Base-by-base conservation (phyloP, 2,113 vertebrate genomes). In the Hydrochoerus hydrochaeris region DNA sequence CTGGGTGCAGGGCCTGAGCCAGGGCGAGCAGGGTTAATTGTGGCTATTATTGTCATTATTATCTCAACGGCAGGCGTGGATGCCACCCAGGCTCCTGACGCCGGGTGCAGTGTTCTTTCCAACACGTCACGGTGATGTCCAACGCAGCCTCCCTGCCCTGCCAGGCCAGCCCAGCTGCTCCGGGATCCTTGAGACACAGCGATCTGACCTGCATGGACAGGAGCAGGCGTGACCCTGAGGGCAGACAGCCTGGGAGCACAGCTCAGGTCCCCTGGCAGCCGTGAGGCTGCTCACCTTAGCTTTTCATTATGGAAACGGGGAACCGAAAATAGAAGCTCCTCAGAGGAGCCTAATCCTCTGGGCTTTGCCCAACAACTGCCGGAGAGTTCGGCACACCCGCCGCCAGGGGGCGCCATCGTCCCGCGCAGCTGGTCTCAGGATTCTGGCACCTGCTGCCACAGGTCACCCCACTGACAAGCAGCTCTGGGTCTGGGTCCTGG, bases 261-360 rank as follows among this genome's bases (percentile, higher is more conserved):
- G 90, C 26, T 26, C 0, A 2, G 32, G 80, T 32, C 84, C 80
- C 62, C 44, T 78, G 73, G 32, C 35, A 91, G 67, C 92, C 88
- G 24, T 30, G 52, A 22, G 26, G 85, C 75, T 3, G 30, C 65
- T 88, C 28, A 46, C 20, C 63, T 67, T 67, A 49, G 77, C 60
- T 32, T 73, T 95, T 90, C 88, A 17, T 57, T 91, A 38, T 73
- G 95, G 78, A 94, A 95, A 95, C 62, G 65, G 85, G 62, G 85
- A 85, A 94, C 97, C 95, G 49, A 95, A 97, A 97, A 97, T 96
- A 97, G 96, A 95, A 94, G 85, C 77, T 96, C 84, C 73, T 32
- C 20, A 80, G 60, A 4, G 58, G 62, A 63, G 63, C 73, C 57
- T 96, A 95, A 95, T 94, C 95, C 92, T 82, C 73, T 4, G 69